Evolutionary conservation across 1,140 invertebrate species (phyloP), one percentile per base, ranked within the genome.

Genomic region (Apis cerana): DNA sequence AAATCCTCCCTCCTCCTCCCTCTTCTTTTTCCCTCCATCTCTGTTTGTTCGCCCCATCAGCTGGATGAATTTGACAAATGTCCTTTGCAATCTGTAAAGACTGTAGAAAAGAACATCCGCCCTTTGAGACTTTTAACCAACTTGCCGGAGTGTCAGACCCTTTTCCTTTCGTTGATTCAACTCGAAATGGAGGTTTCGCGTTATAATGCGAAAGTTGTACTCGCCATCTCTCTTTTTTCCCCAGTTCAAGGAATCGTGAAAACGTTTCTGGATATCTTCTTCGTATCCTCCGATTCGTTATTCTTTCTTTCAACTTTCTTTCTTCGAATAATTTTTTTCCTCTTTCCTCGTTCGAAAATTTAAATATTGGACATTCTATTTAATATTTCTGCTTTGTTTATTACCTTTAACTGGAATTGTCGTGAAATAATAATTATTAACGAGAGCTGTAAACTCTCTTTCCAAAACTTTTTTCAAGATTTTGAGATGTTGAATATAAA

Each of bases 11-110:
- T 19, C 65, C 48, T 62, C 23, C 61, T 27, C 10, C 10, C 23
- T 0, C 33, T 21, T 3, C 33, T 21, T 56, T 43, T 5, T n/a
- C 33, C 33, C 9, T 43, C 65, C 43, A 17, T 13, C 77, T 23
- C 61, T 80, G 59, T 80, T 72, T 80, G 77, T n/a, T 72, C 58
- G 48, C 68, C 54, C 69, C 48, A 80, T 72, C 69, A 62, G 27
- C 52, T 54, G 77, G 58, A 72, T 62, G 68, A 80, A 80, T 62
- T 72, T 80, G 77, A 80, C 77, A 80, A 80, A 80, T 80, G 68
- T 72, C 69, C 54, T 61, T 80, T 80, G 13, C 68, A 80, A 80
- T 80, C 69, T 80, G 68, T 19, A 43, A 72, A 43, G 77, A 80
- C 77, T 79, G 58, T 67, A 33, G 48, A 43, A 43, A n/a, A 72